Evolutionary conservation across 1,140 invertebrate genomes (phyloP).

Genomic region (Drosophila kurseongensis): DNA sequence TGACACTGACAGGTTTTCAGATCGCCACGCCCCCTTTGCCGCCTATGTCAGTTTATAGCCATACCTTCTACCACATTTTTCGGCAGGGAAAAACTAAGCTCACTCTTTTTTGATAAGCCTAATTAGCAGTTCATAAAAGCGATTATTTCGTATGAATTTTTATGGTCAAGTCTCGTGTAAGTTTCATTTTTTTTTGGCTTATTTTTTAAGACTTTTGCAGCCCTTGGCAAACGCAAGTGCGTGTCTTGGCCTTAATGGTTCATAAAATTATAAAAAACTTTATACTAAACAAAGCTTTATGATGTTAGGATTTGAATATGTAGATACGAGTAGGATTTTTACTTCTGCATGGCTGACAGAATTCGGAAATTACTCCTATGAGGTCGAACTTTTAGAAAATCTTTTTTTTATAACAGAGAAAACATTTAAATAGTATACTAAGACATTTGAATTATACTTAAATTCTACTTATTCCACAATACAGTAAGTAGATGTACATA

Average conservation of each 20-base stretch:
- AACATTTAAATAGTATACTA: no score
- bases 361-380: no score
- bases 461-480: no score
- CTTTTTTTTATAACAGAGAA: no score
- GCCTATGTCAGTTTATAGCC: background rate
- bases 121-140: slow-evolving; percentile 50
- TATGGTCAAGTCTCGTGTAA: slow-evolving; percentile 36
- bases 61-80: slow-evolving; percentile 4
- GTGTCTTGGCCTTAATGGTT: slow-evolving; percentile 29
- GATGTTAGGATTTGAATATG: slow-evolving; percentile 4
- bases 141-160: slow-evolving; percentile 52
- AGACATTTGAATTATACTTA: no score
- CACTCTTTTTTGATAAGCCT: slow-evolving; percentile 31
- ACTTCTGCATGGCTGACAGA: no score
- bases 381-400: no score
- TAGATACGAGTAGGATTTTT: no score
- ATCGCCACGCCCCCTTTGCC: slow-evolving; percentile 11
- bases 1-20: slow-evolving; percentile 44
- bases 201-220: slow-evolving; percentile 13
- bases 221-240: slow-evolving; percentile 15
- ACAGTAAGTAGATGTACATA: no score
- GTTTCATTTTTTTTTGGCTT: slow-evolving; percentile 11
- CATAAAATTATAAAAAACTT: slow-evolving; percentile 13
- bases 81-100: background rate
- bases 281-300: background rate